These are phyloP conservation scores for Pteropus rufus DNA, from an alignment of 2,797 vertebrate species.

Conservation along the genomic window DNA sequence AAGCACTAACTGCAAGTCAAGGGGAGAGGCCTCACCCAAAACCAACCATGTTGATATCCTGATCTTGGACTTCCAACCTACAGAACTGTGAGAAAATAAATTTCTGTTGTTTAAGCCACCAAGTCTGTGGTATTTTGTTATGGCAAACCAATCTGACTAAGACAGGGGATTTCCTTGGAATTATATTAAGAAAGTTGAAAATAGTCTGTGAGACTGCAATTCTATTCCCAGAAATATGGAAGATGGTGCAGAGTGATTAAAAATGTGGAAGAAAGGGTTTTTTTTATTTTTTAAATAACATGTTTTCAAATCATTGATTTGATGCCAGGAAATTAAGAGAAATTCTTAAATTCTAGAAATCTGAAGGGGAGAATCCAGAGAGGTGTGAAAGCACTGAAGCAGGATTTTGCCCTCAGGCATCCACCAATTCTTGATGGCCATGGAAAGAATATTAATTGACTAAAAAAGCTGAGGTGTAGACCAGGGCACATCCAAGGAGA, in stretches of 20 bases:
- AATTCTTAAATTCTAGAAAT: constrained; percentile 2
- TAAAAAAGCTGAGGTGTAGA: neutral
- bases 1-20: neutral
- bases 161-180: neutral
- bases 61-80: neutral
- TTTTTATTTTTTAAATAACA: neutral
- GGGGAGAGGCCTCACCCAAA: neutral
- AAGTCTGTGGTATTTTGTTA: neutral
- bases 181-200: constrained; percentile 15
- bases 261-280: neutral
- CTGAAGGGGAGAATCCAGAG: neutral
- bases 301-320: neutral
- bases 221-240: neutral
- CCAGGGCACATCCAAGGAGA: neutral
- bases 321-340: constrained; percentile 19
- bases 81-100: neutral
- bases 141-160: neutral
- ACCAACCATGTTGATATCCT: neutral
- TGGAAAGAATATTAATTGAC: neutral
- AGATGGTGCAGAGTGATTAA: neutral
- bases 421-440: neutral
- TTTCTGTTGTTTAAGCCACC: neutral
- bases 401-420: neutral
- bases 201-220: neutral
- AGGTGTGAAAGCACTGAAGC: neutral